phyloP scores from a whole-genome alignment of 1,140 invertebrate genomes.

The Drosophila ironensis region DNA sequence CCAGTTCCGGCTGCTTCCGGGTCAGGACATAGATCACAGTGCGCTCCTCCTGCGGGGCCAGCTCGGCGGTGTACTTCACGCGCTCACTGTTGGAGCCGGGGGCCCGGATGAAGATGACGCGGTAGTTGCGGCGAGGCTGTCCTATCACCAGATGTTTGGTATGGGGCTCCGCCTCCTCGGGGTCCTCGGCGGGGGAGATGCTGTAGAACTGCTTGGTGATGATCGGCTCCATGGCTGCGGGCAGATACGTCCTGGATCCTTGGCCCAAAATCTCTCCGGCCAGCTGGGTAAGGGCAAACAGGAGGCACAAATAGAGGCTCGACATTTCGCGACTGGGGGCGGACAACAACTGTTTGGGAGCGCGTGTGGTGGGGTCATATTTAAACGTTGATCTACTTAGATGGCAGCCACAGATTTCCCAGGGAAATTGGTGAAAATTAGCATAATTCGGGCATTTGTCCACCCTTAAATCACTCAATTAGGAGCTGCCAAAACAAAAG shows the following conservation, averaged over 20 bases:
- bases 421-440: constrained; percentile 14
- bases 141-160: constrained; percentile 69
- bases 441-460: background rate
- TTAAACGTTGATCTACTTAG: constrained; percentile 7
- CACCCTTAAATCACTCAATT: constrained; percentile 19
- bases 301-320: background rate
- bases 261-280: background rate
- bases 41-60: constrained; percentile 88
- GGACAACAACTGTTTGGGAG: constrained; percentile 17
- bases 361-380: background rate
- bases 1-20: constrained; percentile 83
- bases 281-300: background rate
- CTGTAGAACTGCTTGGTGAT: constrained; percentile 74
- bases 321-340: constrained; percentile 36
- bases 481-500: constrained; percentile 56
- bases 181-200: constrained; percentile 70
- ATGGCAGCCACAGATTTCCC: background rate
- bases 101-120: constrained; percentile 93
- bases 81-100: constrained; percentile 86
- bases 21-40: constrained; percentile 92
- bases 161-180: constrained; percentile 40
- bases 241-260: constrained; percentile 53
- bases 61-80: constrained; percentile 85
- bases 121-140: constrained; percentile 89
- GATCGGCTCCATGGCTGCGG: constrained; percentile 30